Conservation (phyloP, 2,113 vertebrate species). For the Nanger granti region DNA sequence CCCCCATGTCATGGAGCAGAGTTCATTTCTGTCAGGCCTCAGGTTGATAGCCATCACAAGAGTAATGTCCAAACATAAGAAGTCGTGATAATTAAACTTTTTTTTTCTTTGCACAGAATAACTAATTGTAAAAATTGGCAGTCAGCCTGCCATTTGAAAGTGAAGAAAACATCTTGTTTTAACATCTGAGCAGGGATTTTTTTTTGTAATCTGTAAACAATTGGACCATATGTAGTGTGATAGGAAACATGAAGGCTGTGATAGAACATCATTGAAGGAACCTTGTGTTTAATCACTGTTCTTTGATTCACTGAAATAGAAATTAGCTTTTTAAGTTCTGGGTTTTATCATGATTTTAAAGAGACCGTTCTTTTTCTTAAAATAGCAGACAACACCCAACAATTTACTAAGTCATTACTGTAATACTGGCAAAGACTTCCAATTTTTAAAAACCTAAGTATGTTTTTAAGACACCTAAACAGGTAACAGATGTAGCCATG, state of each 20-base stretch:
- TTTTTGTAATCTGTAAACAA: slow-evolving; percentile 84
- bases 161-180: slow-evolving; percentile 85
- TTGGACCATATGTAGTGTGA: slow-evolving; percentile 86
- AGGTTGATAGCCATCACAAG: slow-evolving; percentile 65
- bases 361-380: slow-evolving; percentile 31
- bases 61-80: slow-evolving; percentile 69
- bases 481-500: slow-evolving; percentile 54
- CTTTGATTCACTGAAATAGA: slow-evolving; percentile 74
- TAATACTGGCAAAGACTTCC: slow-evolving; percentile 23
- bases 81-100: slow-evolving; percentile 62
- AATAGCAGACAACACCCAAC: not conserved
- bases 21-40: slow-evolving; percentile 66
- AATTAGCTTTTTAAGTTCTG: slow-evolving; percentile 68
- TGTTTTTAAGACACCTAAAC: slow-evolving; percentile 52
- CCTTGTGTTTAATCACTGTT: slow-evolving; percentile 75
- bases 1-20: slow-evolving; percentile 22
- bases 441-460: slow-evolving; percentile 1
- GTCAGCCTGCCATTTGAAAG: slow-evolving; percentile 81
- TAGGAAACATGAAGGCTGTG: slow-evolving; percentile 80
- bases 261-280: slow-evolving; percentile 77
- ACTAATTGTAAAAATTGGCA: slow-evolving; percentile 80
- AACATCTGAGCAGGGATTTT: slow-evolving; percentile 83
- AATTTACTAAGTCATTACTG: slow-evolving; percentile 1
- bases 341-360: slow-evolving; percentile 64
- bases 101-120: slow-evolving; percentile 66